These are phyloP conservation scores for Capromys pilorides DNA, from an alignment of 2,797 vertebrate genomes.

Conservation along the genomic window DNA sequence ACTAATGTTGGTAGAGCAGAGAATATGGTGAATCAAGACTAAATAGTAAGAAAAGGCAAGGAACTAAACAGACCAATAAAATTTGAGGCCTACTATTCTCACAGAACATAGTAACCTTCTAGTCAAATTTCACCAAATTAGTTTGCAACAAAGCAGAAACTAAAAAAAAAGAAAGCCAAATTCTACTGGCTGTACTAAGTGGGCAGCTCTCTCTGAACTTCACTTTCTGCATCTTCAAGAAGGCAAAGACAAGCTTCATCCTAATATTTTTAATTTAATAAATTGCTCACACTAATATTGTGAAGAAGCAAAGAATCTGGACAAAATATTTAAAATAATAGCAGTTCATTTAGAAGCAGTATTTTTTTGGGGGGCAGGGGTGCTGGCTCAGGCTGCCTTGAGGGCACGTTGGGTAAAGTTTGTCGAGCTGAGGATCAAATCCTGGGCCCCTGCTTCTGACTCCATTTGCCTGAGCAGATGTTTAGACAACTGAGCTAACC, in stretches of 20 bases:
- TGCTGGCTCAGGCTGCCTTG: too few relatives aligned
- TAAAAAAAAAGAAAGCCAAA: neutral
- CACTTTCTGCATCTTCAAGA: neutral
- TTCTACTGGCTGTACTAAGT: neutral
- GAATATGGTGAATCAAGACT: neutral
- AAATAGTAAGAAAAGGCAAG: neutral
- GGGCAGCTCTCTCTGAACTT: neutral
- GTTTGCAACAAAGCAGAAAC: neutral
- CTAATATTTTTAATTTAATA: neutral
- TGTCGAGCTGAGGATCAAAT: too few relatives aligned
- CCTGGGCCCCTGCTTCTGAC: too few relatives aligned
- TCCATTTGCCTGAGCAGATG: too few relatives aligned
- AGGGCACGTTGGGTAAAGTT: too few relatives aligned
- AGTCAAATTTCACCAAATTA: slow-evolving; percentile 17
- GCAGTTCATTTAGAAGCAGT: too few relatives aligned
- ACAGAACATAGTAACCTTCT: neutral
- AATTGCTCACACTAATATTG: neutral
- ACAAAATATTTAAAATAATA: slow-evolving; percentile 33
- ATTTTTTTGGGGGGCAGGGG: too few relatives aligned
- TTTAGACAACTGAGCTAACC: too few relatives aligned
- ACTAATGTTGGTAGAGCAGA: neutral
- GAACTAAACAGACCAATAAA: neutral
- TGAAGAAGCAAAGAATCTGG: neutral
- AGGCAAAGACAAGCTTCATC: slow-evolving; percentile 4
- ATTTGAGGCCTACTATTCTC: neutral